Base-by-base conservation (phyloP, 2,888 invertebrate genomes). In the Tenthredo amoena region DNA sequence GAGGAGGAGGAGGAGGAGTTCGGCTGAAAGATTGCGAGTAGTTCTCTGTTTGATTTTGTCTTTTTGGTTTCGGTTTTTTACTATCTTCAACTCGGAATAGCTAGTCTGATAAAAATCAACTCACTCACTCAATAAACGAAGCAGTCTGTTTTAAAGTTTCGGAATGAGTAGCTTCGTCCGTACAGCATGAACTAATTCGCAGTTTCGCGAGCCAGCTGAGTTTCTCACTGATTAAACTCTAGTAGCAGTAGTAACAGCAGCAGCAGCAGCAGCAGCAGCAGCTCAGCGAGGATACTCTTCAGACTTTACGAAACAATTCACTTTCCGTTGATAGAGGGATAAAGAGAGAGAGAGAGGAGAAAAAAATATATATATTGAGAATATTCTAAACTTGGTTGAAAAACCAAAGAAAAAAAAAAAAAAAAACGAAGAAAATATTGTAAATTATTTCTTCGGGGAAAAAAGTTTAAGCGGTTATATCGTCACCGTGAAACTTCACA, bases 141-240 rank as follows among this genome's bases (percentile, higher is more conserved):
- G 72, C 21, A 43, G 43, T 74, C 40, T 37, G 72, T 74, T 74
- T 74, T 4, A 74, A 74, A 74, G 72, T 74, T 74, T 10, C 68
- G 68, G 68, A 68, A 68, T 68, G 68, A 68, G 68, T 68, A 68
- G 68, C 68, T 68, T 34, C 34, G 68, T 68, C 68, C 68, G 34
- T 68, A 68, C 71, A 37, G 72, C 43, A 43, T 74, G 40, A 74
- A 74, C 72, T 74, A 74, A 74, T 74, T 74, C 72, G 72, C 72
- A 74, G 72, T 74, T 43, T 43, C 43, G n/a, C n/a, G 31, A 74
- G 26, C 72, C 40, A 74, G 43, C 43, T 31, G 72, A 74, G 72
- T 40, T 74, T 74, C 72, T 74, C 72, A 43, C 72, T 74, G 72
- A 74, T 74, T 74, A 74, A 74, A 74, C 72, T 74, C 40, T 21